Percentiles rank a stretch among this genome's conserved stretches.
These are phyloP conservation scores for Glandiceps talaboti DNA, from an alignment of 53 echinoderm and acorn worm genomes.

Conservation along the genomic window DNA sequence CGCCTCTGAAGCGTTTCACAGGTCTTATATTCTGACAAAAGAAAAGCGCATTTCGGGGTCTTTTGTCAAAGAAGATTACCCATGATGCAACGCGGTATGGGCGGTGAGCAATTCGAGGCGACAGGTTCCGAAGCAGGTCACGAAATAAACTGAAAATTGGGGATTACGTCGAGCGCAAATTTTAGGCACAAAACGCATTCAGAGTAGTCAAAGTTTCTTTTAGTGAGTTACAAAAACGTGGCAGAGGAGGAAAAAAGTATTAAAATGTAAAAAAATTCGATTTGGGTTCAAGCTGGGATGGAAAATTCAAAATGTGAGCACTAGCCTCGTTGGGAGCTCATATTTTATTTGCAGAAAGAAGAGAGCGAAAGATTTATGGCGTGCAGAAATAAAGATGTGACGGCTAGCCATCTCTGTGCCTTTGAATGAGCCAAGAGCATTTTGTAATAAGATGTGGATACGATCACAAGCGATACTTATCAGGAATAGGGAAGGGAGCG, in stretches of 20 bases:
- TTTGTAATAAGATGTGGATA: not conserved
- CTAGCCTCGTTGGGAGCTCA: not conserved
- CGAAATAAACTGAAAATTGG: not conserved
- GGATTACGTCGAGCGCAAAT: not conserved
- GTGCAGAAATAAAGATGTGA: not conserved
- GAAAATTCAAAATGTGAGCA: no score
- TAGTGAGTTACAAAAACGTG: no score
- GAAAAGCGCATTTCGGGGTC: not conserved
- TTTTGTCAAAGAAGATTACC: not conserved
- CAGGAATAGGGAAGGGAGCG: not conserved
- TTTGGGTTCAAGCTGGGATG: no score
- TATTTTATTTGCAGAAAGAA: not conserved
- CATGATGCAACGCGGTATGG: not conserved
- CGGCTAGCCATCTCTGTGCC: not conserved
- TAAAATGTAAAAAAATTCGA: no score
- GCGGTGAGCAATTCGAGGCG: not conserved
- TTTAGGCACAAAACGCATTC: not conserved
- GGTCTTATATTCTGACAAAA: not conserved
- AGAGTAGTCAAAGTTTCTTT: no score
- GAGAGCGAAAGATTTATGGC: not conserved
- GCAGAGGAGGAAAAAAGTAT: no score
- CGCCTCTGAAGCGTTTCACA: not conserved
- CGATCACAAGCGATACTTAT: not conserved
- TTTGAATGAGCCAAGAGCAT: not conserved
- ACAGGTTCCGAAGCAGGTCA: not conserved